These are phyloP conservation scores for Pteropus rufus DNA, from an alignment of 2,797 vertebrate genomes.

Conservation along the genomic window DNA sequence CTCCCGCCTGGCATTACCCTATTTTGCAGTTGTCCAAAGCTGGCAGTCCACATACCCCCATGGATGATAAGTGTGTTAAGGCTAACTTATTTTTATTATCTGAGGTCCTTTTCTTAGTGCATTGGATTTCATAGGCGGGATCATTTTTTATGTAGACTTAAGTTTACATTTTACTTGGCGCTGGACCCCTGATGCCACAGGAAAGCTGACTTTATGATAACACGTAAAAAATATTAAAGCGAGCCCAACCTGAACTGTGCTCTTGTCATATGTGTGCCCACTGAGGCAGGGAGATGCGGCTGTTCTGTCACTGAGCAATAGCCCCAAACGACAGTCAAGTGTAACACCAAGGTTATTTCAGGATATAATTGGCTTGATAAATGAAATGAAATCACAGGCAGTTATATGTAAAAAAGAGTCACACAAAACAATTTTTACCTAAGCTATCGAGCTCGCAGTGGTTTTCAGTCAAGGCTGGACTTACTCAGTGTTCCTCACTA, in stretches of 20 bases:
- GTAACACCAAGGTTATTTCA: background rate
- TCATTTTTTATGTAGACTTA: background rate
- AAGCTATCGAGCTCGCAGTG: background rate
- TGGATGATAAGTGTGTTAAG: background rate
- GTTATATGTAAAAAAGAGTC: background rate
- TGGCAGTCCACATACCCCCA: background rate
- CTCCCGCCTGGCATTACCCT: background rate
- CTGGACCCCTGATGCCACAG: background rate
- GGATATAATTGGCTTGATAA: background rate
- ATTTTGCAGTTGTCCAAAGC: background rate
- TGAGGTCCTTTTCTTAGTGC: background rate
- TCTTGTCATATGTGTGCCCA: background rate
- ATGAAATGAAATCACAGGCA: background rate
- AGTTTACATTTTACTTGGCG: background rate
- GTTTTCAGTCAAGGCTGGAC: background rate
- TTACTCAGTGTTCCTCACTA: background rate
- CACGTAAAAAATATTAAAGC: background rate
- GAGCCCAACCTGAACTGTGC: background rate
- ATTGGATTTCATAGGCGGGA: background rate
- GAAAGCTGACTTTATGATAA: background rate
- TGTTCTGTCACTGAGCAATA: background rate
- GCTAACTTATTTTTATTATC: background rate
- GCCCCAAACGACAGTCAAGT: background rate
- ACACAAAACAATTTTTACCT: background rate
- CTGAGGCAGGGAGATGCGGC: background rate